These are phyloP conservation scores for Tenthredo amoena DNA, from an alignment of 2,888 invertebrate genomes.

Conservation along the genomic window DNA sequence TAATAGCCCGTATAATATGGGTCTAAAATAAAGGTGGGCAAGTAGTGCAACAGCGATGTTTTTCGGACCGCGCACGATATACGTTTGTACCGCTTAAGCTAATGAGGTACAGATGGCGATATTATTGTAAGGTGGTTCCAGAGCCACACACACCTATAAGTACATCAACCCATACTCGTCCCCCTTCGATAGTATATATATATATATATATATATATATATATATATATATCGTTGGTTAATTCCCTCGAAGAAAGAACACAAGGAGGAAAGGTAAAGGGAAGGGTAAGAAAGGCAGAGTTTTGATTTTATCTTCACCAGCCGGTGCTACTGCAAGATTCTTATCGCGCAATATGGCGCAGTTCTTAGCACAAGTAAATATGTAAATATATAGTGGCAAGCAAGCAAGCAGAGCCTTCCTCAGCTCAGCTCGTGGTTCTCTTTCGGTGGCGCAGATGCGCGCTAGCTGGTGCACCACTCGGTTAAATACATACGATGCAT, in stretches of 20 bases:
- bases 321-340: slow-evolving; percentile 65
- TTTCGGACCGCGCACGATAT: not conserved
- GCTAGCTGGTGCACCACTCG: not conserved
- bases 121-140: slow-evolving; percentile 63
- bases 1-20: slow-evolving; percentile 65
- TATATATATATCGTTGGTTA: not conserved
- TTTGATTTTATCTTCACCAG: slow-evolving; percentile 70
- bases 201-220: too few species aligned
- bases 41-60: not conserved
- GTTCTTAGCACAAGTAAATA: slow-evolving; percentile 50
- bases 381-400: slow-evolving; percentile 50
- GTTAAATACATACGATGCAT: not conserved
- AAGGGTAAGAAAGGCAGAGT: slow-evolving; percentile 30
- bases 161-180: not conserved
- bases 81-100: slow-evolving; percentile 74
- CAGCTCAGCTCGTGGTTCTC: not conserved
- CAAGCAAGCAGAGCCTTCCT: not conserved
- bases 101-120: slow-evolving; percentile 75
- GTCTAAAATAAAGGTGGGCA: slow-evolving; percentile 54
- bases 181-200: too few species aligned
- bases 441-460: slow-evolving; percentile 26
- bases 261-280: not conserved
- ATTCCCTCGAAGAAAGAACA: not conserved
- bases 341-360: slow-evolving; percentile 50
- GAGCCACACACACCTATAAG: slow-evolving; percentile 1